Base-by-base conservation (phyloP, 2,888 invertebrate species). In the Ganaspis brasiliensis region DNA sequence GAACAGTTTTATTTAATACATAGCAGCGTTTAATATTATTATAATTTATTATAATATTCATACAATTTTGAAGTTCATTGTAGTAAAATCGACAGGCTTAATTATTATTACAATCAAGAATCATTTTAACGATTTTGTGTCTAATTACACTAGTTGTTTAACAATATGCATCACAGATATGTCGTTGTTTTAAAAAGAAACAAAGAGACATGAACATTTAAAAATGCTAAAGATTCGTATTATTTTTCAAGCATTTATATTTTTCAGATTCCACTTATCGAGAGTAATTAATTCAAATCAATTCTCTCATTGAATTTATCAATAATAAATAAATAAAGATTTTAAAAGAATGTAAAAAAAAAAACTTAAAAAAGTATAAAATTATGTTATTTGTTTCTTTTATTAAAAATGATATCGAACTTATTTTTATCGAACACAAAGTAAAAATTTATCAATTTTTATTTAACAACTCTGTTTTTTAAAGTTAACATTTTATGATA, bases 121-220 rank as follows among this genome's bases (percentile, higher is more conserved):
- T 45, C 21, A 24, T 67, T 67, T 45, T 9, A 45, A 67, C 67
- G n/a, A 67, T 26, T 26, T 45, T n/a, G 24, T 45, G n/a, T 24
- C n/a, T 49, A 67, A 45, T 21, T 45, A 49, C n/a, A 21, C 40
- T 67, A 8, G 45, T 14, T 24, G 56, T 56, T 67, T 26, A 67
- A 67, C 67, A 67, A 67, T 67, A 16, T 24, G 67, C 67, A 67
- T 67, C 67, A 67, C 67, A 67, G 67, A 49, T 67, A 67, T 67
- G 45, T 67, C 67, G 67, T 67, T 67, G 67, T 67, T 67, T 67
- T n/a, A 45, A 9, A 67, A 67, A 67, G 24, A 24, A 67, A 67
- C 10, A 12, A 63, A 63, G 5, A 2, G 35, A 6, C 4, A 31
- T 6, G n/a, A 37, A 67, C 10, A 45, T 16, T 12, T 31, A n/a